Base-by-base conservation (phyloP, 2,888 invertebrate genomes). In the Hesperia comma region DNA sequence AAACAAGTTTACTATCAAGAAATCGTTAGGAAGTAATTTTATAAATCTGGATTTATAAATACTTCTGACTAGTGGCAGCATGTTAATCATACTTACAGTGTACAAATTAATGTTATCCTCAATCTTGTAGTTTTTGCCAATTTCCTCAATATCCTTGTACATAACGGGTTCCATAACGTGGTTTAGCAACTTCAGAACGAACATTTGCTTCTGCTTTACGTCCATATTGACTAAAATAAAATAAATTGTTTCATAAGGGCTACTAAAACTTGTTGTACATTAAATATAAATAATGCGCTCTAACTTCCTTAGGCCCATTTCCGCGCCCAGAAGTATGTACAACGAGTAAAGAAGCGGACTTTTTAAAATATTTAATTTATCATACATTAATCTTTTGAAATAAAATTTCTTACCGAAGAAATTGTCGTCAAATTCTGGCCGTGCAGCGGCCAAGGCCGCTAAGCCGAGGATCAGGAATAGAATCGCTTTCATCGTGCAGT, bases 21-120 rank as follows among this genome's bases (percentile, higher is more conserved):
- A 33, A 33, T 6, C 7, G 33, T 6, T 33, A 0, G 33, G 1
- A 37, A 37, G 12, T 12, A 37, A 10, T 37, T 37, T 37, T 37
- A 37, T 37, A 37, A 37, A n/a, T n/a, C n/a, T n/a, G n/a, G n/a
- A n/a, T n/a, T n/a, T n/a, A n/a, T n/a, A n/a, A n/a, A n/a, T n/a
- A n/a, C n/a, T n/a, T n/a, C n/a, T n/a, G n/a, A n/a, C n/a, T n/a
- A n/a, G n/a, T n/a, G n/a, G n/a, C n/a, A n/a, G n/a, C n/a, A n/a
- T n/a, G n/a, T n/a, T 3, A 37, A 37, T 37, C 62, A 32, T 1
- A 43, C 60, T 60, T 46, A 66, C 61, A 14, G 90, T 83, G 82
- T 94, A 95, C 10, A 94, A 83, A 63, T 93, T 94, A 72, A 95
- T 89, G 74, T 95, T 95, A 79, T 95, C 94, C 71, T 93, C 90